A percentile compares a stretch with the other conserved stretches of the same genome.
Conservation (phyloP, 2,888 invertebrate species). For the Cheilosia vernalis region DNA sequence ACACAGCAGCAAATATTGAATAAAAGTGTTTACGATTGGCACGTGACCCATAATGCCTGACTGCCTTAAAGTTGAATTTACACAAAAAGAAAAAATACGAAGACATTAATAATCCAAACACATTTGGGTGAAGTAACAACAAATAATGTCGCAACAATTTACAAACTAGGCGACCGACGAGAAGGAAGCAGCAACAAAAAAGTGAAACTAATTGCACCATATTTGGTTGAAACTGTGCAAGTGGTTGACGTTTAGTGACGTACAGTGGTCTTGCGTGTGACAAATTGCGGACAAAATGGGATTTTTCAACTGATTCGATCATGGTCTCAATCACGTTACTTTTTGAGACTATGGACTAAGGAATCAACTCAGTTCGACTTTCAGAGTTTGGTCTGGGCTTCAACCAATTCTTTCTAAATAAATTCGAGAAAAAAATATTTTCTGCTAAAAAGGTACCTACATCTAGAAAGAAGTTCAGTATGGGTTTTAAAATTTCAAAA, state of each 20-base stretch:
- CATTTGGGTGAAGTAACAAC: constrained; percentile 60
- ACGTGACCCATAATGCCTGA: constrained; percentile 62
- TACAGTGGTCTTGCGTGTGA: not conserved
- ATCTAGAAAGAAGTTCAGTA: too few relatives aligned
- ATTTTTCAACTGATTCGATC: not conserved
- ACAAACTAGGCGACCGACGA: not conserved
- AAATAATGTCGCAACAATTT: constrained; percentile 40
- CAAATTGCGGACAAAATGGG: not conserved
- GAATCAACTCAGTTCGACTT: too few relatives aligned
- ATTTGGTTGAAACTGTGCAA: not conserved
- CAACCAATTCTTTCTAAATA: too few relatives aligned
- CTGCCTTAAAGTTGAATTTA: constrained; percentile 24
- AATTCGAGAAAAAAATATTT: too few relatives aligned
- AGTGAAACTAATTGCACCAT: constrained; percentile 65
- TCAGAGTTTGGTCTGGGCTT: too few relatives aligned
- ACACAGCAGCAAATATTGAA: constrained; percentile 32
- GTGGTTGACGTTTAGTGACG: not conserved
- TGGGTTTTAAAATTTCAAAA: too few relatives aligned
- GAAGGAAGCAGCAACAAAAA: constrained; percentile 8
- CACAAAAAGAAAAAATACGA: constrained; percentile 6
- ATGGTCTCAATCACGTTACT: too few relatives aligned
- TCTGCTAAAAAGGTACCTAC: too few relatives aligned
- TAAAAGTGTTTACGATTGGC: constrained; percentile 49
- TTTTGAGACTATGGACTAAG: too few relatives aligned
- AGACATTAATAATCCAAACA: constrained; percentile 45